These are phyloP conservation scores for Erannis defoliaria DNA, from an alignment of 2,888 invertebrate species.

Conservation along the genomic window DNA sequence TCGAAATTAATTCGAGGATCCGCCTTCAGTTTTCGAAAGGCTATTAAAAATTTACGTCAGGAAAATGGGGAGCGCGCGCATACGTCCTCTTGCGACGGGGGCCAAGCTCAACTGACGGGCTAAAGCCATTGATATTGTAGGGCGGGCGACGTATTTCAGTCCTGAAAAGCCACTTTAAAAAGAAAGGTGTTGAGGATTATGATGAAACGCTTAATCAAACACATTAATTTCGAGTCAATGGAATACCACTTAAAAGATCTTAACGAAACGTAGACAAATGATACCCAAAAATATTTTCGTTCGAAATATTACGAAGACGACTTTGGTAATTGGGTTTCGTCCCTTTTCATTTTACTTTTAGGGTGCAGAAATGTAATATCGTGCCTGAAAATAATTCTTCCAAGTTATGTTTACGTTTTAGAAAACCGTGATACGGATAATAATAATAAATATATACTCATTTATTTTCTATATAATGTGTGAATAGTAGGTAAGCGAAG, in stretches of 20 bases:
- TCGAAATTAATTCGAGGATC: conserved; percentile 53
- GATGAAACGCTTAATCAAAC: conserved; percentile 7
- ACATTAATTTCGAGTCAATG: conserved; percentile 10
- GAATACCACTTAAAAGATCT: not conserved
- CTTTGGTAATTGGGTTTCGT: conserved; percentile 20
- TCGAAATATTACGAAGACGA: conserved; percentile 4
- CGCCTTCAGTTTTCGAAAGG: conserved; percentile 60
- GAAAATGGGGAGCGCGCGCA: conserved; percentile 33
- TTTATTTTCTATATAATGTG: too few species aligned
- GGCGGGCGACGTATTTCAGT: conserved; percentile 44
- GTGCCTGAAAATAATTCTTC: conserved; percentile 1
- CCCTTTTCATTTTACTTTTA: conserved; percentile 14
- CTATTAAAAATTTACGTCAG: conserved; percentile 78
- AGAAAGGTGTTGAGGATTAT: conserved; percentile 12
- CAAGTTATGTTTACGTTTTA: not conserved
- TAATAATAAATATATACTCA: not conserved
- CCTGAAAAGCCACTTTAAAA: conserved; percentile 32
- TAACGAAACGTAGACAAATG: not conserved
- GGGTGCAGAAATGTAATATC: conserved; percentile 13
- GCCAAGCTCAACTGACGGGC: conserved; percentile 51
- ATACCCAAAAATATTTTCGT: conserved; percentile 1
- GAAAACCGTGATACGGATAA: not conserved
- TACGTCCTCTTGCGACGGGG: conserved; percentile 45
- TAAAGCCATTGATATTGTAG: conserved; percentile 40
- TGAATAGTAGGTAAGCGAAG: too few species aligned